phyloP scores from a whole-genome alignment of 2,888 invertebrate genomes.

The Caenorhabditis macrosperma region DNA sequence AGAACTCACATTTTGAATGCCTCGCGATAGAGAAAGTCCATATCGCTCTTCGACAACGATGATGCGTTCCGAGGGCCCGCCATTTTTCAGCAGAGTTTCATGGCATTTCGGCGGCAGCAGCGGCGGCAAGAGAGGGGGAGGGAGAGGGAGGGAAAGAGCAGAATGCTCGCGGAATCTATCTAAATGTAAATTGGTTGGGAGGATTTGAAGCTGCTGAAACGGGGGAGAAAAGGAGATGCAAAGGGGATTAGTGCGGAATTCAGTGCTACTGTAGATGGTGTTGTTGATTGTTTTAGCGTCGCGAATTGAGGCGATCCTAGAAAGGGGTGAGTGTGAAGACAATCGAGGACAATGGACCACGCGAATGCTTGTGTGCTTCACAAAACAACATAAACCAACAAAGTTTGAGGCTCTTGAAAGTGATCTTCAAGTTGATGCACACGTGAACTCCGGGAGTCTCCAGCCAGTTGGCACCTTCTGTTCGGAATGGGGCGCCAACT shows the following conservation, averaged over 20 bases:
- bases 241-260: not conserved
- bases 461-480: no score
- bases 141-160: not conserved
- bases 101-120: not conserved
- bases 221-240: no score
- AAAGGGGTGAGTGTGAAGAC: no score
- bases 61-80: not conserved
- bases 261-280: not conserved
- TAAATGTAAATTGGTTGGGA: slow-evolving; percentile 37
- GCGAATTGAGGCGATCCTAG: no score
- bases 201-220: not conserved
- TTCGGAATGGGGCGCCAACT: no score
- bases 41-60: not conserved
- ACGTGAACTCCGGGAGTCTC: no score
- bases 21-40: slow-evolving; percentile 4
- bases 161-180: slow-evolving; percentile 11
- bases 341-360: no score
- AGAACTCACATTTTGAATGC: slow-evolving; percentile 23
- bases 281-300: no score
- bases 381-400: no score
- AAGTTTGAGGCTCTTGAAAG: no score
- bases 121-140: not conserved
- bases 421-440: no score
- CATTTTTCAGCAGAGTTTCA: slow-evolving; percentile 13
- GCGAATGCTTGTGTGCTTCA: no score